Evolutionary conservation across 2,888 invertebrate species (phyloP), one percentile per base, ranked within the genome.

Genomic region (Xestia c-nigrum): DNA sequence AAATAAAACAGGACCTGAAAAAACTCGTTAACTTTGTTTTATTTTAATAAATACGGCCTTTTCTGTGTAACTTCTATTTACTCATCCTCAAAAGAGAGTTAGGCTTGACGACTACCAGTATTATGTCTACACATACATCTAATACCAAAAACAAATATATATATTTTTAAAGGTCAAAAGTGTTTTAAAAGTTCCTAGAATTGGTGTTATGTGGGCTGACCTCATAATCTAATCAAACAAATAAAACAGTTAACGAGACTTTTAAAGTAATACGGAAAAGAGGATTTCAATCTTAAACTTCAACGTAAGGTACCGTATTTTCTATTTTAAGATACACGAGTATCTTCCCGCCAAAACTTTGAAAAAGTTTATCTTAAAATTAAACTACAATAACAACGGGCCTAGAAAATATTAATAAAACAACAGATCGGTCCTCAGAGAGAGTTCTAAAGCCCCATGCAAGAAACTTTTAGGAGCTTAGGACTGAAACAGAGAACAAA

Each of bases 21-120:
- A 86, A 83, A 73, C 79, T 75, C 73, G 74, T 83, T 79, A 83
- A 86, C 74, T 78, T 73, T 67, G 67, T 72, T 82, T 70, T 83
- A 78, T 70, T 71, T 71, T 43, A 75, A 72, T 75, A 74, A 72
- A 78, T 71, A 74, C 55, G 40, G 14, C 55, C 63, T 72, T 70
- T 63, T 12, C 38, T 61, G 40, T 50, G 5, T n/a, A 72, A 78
- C 31, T 59, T 61, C 19, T 84, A 24, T 55, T 71, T 79, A 50
- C 55, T 1, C 19, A 6, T 31, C 50, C 38, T 64, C n/a, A 38
- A 66, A 55, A 46, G 16, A 52, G 38, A 52, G n/a, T 55, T 47
- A 21, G 21, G 47, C 10, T 63, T 50, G 5, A 50, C 31, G 21
- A 64, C 16, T 24, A 38, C 6, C 5, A 43, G 19, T 16, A 71